Evolutionary conservation across 2,888 invertebrate species (phyloP).

Genomic region (Pasiphila rectangulata): DNA sequence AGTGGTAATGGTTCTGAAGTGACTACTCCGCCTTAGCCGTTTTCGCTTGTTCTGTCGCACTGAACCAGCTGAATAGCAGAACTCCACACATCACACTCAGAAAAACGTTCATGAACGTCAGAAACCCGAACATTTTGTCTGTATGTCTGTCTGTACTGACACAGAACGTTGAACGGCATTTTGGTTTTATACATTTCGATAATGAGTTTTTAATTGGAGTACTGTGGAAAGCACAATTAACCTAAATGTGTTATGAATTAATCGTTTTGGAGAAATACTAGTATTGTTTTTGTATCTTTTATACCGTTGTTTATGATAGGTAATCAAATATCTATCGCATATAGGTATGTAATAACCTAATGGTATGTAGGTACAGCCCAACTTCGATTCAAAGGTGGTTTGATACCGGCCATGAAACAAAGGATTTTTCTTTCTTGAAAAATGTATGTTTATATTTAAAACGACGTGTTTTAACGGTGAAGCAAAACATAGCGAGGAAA

Average conservation of each 20-base stretch:
- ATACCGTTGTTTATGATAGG: too few relatives aligned
- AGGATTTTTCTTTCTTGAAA: too few relatives aligned
- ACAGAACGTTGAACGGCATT: neutral
- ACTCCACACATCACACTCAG: slow-evolving; percentile 2
- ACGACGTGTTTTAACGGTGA: too few relatives aligned
- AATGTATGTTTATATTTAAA: too few relatives aligned
- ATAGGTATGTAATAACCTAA: too few relatives aligned
- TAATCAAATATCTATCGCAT: too few relatives aligned
- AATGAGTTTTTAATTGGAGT: slow-evolving; percentile 12
- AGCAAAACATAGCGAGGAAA: neutral
- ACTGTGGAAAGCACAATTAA: slow-evolving; percentile 1
- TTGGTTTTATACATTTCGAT: slow-evolving; percentile 10
- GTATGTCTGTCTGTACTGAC: neutral
- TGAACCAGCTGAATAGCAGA: neutral
- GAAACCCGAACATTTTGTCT: slow-evolving; percentile 11
- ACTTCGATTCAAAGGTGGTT: too few relatives aligned
- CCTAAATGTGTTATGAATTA: slow-evolving; percentile 2
- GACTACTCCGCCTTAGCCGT: neutral
- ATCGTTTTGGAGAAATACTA: neutral
- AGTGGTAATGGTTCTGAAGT: too few relatives aligned
- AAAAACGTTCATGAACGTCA: slow-evolving; percentile 4
- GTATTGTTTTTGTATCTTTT: too few relatives aligned
- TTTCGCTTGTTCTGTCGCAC: neutral
- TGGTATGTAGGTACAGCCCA: too few relatives aligned
- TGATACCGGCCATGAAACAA: too few relatives aligned